Conservation (phyloP, 1,140 invertebrate species). For the Leucophenga varia region DNA sequence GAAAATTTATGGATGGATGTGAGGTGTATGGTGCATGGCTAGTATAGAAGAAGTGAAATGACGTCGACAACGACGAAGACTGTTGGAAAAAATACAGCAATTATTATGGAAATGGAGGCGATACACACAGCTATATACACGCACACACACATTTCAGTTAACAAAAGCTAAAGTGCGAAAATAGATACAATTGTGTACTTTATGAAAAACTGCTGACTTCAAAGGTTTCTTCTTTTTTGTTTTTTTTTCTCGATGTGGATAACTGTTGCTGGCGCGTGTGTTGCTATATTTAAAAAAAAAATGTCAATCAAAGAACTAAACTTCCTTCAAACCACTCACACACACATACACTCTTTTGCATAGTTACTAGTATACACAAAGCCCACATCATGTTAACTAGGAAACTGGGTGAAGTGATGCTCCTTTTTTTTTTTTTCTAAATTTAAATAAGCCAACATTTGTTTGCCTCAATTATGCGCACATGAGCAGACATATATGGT, state of each 20-base stretch:
- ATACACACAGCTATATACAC: not conserved
- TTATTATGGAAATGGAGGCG: too few species aligned
- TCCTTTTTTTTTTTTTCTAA: not conserved
- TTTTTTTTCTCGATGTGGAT: too few species aligned
- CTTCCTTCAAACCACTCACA: not conserved
- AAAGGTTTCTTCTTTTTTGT: too few species aligned
- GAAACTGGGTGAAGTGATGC: conserved; percentile 10
- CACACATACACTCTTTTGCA: not conserved
- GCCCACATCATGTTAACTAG: not conserved
- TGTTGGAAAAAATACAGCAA: too few species aligned
- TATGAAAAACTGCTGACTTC: too few species aligned
- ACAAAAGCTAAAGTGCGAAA: too few species aligned
- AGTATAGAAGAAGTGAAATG: conserved; percentile 6
- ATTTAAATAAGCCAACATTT: not conserved
- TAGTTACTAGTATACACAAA: not conserved
- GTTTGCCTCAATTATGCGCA: conserved; percentile 28
- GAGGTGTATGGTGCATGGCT: conserved; percentile 19
- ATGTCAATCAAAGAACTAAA: conserved; percentile 16
- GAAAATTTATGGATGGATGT: too few species aligned
- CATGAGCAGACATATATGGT: conserved; percentile 11
- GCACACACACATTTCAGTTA: too few species aligned
- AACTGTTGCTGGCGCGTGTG: conserved; percentile 1
- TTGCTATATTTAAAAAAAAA: conserved; percentile 15
- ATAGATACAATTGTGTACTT: too few species aligned
- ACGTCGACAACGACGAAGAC: too few species aligned